phyloP scores from a whole-genome alignment of 2,888 invertebrate species.

The Lymantria dispar region DNA sequence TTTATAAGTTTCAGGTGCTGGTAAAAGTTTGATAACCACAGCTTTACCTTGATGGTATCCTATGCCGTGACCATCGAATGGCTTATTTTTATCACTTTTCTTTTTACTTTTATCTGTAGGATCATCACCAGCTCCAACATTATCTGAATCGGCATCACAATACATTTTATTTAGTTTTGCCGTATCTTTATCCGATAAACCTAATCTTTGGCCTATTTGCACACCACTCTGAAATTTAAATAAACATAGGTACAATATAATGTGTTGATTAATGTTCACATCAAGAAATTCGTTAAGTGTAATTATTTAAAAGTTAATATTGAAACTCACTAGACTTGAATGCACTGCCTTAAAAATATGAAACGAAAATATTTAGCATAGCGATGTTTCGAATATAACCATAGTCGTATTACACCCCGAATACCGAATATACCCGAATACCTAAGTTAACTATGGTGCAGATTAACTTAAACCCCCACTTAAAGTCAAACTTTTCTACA shows the following conservation, averaged over 20 bases:
- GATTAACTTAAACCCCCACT: too few species aligned
- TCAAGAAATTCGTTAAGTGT: too few species aligned
- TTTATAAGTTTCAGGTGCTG: slow-evolving; percentile 56
- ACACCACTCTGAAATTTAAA: slow-evolving; percentile 58
- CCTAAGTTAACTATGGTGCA: too few species aligned
- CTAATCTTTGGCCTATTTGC: slow-evolving; percentile 80
- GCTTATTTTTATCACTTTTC: slow-evolving; percentile 60
- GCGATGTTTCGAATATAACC: too few species aligned
- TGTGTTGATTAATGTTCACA: neutral
- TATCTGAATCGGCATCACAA: slow-evolving; percentile 59
- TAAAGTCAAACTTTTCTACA: too few species aligned
- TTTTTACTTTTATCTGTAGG: slow-evolving; percentile 39
- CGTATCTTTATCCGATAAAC: slow-evolving; percentile 81
- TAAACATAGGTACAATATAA: neutral
- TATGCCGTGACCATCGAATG: slow-evolving; percentile 71
- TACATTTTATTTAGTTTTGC: slow-evolving; percentile 84
- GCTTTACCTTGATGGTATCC: slow-evolving; percentile 79
- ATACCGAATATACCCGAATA: too few species aligned
- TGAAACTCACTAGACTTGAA: too few species aligned
- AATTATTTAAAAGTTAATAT: too few species aligned
- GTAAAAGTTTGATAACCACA: slow-evolving; percentile 68
- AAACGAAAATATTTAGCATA: too few species aligned
- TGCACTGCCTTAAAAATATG: too few species aligned
- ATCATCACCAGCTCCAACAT: slow-evolving; percentile 41
- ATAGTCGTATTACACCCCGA: too few species aligned